phyloP scores from a whole-genome alignment of 2,113 vertebrate species.

The Sceloporus undulatus region DNA sequence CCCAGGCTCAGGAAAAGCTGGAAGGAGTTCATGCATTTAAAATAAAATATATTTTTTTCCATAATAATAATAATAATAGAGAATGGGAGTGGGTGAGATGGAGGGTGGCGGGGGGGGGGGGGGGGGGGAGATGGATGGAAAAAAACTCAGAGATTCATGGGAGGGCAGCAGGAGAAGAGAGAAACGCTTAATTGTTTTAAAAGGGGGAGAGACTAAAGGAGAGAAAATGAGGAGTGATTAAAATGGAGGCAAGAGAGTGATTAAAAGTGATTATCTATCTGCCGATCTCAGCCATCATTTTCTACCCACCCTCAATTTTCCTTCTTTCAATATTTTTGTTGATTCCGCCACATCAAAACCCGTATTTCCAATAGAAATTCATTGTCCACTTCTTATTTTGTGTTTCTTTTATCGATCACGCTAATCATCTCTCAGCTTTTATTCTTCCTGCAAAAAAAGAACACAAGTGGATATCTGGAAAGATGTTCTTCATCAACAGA shows the following conservation, averaged over 20 bases:
- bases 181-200: not conserved
- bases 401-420: no score
- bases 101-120: not conserved
- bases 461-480: no score
- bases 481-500: no score
- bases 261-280: slow-evolving; percentile 6
- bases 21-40: slow-evolving; percentile 44
- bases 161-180: not conserved
- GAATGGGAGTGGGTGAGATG: not conserved
- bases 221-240: not conserved
- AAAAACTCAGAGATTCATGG: not conserved
- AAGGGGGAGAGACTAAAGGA: not conserved
- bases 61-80: not conserved
- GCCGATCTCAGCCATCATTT: not conserved
- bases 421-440: no score
- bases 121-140: not conserved
- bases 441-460: no score
- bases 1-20: slow-evolving; percentile 42
- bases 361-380: not conserved
- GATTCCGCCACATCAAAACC: not conserved
- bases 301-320: not conserved
- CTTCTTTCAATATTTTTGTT: not conserved
- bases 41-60: not conserved
- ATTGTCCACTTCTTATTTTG: not conserved
- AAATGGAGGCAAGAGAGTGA: slow-evolving; percentile 11